Evolutionary conservation across 1,140 invertebrate species (phyloP), one percentile per base, ranked within the genome.

Genomic region (Papilio machaon): DNA sequence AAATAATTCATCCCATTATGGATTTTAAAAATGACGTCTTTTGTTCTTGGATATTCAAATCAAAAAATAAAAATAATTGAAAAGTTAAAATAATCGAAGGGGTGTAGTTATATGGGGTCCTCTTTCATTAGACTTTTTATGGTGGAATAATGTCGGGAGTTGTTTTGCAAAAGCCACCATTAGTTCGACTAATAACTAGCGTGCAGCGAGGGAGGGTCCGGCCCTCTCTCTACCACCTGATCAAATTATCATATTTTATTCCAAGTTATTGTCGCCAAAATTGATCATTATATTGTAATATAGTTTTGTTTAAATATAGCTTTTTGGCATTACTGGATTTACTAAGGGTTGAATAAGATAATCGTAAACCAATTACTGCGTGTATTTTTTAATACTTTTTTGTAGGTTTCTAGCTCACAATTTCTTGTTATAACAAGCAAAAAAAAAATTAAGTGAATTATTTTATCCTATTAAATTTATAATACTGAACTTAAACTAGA

Each of bases 151-250:
- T 91, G 87, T 83, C 82, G 88, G 89, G 85, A 90, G 86, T 91
- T 91, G 87, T 91, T 92, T 92, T 89, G 87, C 88, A 87, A 88
- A 90, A 92, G 92, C 89, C 85, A 87, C 88, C 91, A 91, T 94
- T 92, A 92, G 88, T 85, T 84, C 85, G 86, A 73, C 85, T 93
- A 92, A 92, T 91, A 94, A 90, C 87, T 74, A 81, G 80, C 82
- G 84, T 82, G 84, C 87, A 86, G 88, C 79, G 79, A 43, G 7
- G 79, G 74, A 75, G 84, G 83, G 58, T 46, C 35, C 52, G 46
- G 52, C 76, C 76, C 76, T 67, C 79, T 82, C 75, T 64, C 80
- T 83, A 80, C 82, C 85, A 91, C 87, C 90, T 91, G 88, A 92
- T 92, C 86, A 87, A 89, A 91, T 92, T 92, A 92, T 91, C 88